Conservation (phyloP, 2,888 invertebrate species). For the Aspidiotus rigidus region DNA sequence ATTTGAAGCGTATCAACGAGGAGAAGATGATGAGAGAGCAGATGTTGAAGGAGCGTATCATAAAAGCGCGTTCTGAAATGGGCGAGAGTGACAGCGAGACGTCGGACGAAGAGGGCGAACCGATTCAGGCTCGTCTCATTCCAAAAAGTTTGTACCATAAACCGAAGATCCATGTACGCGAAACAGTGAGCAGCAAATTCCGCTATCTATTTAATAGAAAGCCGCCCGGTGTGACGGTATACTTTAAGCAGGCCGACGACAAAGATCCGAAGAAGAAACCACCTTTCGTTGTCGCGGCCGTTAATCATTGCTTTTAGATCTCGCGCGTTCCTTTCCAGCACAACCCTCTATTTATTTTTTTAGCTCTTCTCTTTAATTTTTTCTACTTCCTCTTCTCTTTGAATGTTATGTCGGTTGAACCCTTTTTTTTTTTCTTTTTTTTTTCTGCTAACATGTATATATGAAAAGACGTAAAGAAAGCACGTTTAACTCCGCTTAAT, state of each 20-base stretch:
- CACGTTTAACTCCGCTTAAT: too few species aligned
- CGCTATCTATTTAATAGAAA: constrained; percentile 19
- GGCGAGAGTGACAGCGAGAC: not conserved
- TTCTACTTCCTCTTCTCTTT: too few species aligned
- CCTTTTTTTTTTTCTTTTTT: too few species aligned
- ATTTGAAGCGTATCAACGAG: not conserved
- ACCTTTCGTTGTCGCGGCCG: constrained; percentile 18
- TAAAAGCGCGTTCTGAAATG: too few species aligned
- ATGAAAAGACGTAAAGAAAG: too few species aligned
- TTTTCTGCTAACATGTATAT: too few species aligned
- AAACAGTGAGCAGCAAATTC: constrained; percentile 21
- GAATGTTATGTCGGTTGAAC: too few species aligned
- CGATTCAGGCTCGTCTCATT: constrained; percentile 11
- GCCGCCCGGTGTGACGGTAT: constrained; percentile 19
- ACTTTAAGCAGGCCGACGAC: constrained; percentile 22
- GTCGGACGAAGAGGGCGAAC: not conserved
- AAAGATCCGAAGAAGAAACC: constrained; percentile 23
- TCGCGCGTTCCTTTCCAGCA: too few species aligned
- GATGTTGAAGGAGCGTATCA: too few species aligned
- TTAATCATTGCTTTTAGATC: constrained; percentile 5
- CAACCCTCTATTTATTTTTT: too few species aligned
- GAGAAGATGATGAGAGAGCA: not conserved
- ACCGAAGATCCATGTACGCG: constrained; percentile 14
- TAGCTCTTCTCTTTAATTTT: too few species aligned
- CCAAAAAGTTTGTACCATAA: constrained; percentile 9